Conservation (phyloP, 2,113 vertebrate genomes). For the Rallus limicola region DNA sequence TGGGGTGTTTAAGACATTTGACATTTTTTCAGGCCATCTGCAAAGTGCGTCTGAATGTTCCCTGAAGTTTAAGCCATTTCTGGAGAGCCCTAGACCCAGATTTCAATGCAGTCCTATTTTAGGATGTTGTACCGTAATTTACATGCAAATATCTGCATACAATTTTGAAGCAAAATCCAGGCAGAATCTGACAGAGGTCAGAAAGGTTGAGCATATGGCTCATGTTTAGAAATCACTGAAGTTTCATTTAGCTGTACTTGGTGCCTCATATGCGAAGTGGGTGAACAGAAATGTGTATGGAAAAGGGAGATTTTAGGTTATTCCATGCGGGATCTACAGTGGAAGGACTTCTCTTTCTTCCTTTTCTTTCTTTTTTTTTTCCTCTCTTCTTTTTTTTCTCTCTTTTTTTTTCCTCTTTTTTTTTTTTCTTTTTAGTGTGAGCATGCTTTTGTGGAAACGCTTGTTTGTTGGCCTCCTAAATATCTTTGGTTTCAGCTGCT, state of each 20-base stretch:
- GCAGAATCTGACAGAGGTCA: slow-evolving; percentile 14
- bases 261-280: not conserved
- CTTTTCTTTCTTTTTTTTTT: not conserved
- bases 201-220: not conserved
- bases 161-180: slow-evolving; percentile 18
- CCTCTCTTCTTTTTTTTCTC: too few species aligned
- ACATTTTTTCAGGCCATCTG: slow-evolving; percentile 24
- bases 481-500: not conserved
- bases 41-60: slow-evolving; percentile 34
- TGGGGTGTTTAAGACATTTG: not conserved
- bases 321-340: not conserved
- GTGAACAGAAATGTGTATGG: not conserved
- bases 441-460: not conserved
- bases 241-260: not conserved
- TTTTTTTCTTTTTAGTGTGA: not conserved
- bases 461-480: not conserved
- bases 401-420: not conserved
- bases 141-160: not conserved
- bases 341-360: not conserved
- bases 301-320: not conserved
- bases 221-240: not conserved
- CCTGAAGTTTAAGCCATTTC: slow-evolving; percentile 14
- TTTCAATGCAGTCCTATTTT: slow-evolving; percentile 25
- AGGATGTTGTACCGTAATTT: not conserved
- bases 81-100: slow-evolving; percentile 1